Conservation (phyloP, 2,797 vertebrate species). For the Halcyon leucocephala region DNA sequence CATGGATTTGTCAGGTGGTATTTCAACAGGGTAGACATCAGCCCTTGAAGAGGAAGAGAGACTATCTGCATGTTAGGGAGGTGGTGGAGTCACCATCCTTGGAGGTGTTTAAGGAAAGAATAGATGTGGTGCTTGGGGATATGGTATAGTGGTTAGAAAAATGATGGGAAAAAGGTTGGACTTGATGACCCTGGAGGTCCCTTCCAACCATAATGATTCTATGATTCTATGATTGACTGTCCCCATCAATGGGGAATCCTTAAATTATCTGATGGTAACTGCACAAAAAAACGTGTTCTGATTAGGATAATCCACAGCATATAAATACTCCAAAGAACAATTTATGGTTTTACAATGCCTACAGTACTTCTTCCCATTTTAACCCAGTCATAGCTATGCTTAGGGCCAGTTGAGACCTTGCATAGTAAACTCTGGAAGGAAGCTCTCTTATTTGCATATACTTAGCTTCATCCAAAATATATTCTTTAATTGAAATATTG, state of each 20-base stretch:
- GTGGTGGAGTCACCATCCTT: too few relatives aligned
- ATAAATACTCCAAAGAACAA: not conserved
- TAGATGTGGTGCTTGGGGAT: too few relatives aligned
- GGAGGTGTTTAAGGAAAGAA: too few relatives aligned
- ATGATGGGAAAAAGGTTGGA: too few relatives aligned
- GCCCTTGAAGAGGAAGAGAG: too few relatives aligned
- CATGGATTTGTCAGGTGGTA: too few relatives aligned
- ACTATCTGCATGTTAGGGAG: too few relatives aligned
- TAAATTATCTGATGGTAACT: not conserved
- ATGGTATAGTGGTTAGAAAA: too few relatives aligned
- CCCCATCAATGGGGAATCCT: not conserved
- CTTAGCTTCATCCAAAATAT: not conserved
- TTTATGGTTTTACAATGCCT: not conserved
- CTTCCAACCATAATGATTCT: too few relatives aligned
- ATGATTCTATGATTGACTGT: not conserved
- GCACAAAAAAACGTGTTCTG: not conserved
- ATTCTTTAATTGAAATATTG: not conserved
- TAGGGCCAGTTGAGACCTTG: not conserved
- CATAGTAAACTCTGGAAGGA: not conserved
- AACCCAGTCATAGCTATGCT: not conserved
- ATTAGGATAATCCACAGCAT: not conserved
- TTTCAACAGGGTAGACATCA: too few relatives aligned
- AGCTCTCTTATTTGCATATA: not conserved
- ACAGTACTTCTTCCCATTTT: not conserved
- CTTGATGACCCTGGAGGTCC: too few relatives aligned